phyloP scores from a whole-genome alignment of 2,113 vertebrate species.

The Pyxicephalus adspersus region DNA sequence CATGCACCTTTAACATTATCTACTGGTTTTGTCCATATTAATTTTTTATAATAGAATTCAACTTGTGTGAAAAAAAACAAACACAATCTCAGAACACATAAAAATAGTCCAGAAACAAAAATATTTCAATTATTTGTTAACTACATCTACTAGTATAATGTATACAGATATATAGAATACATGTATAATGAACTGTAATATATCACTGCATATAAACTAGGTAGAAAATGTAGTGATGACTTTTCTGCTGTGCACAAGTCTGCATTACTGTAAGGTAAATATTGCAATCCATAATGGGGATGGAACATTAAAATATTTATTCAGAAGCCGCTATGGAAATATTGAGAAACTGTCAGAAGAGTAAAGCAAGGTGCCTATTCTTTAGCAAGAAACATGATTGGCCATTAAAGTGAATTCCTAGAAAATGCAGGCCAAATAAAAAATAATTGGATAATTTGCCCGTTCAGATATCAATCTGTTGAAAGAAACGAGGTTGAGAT shows the following conservation, averaged over 20 bases:
- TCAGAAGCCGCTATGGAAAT: background rate
- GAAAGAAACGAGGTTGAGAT: conserved; percentile 26
- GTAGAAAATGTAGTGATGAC: too few relatives aligned
- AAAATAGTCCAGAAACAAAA: too few relatives aligned
- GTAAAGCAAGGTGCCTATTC: background rate
- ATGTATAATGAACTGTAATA: too few relatives aligned
- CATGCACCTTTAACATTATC: too few relatives aligned
- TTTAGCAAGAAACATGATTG: background rate
- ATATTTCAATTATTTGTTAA: too few relatives aligned
- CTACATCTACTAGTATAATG: too few relatives aligned
- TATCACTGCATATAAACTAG: too few relatives aligned
- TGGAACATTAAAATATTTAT: background rate
- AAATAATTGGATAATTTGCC: conserved; percentile 15
- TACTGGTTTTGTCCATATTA: too few relatives aligned
- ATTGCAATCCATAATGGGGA: background rate
- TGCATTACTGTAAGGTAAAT: background rate
- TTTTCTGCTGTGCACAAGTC: background rate
- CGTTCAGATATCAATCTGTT: conserved; percentile 14
- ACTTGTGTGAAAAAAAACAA: too few relatives aligned
- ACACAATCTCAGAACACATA: too few relatives aligned
- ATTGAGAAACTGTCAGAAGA: background rate
- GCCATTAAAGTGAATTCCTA: conserved; percentile 20
- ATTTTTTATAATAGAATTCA: too few relatives aligned
- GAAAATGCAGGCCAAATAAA: conserved; percentile 24
- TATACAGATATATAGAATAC: too few relatives aligned